Percentiles rank a stretch among this genome's conserved stretches.
phyloP scores from a whole-genome alignment of 2,888 invertebrate genomes.

The Zygogramma bicolorata region DNA sequence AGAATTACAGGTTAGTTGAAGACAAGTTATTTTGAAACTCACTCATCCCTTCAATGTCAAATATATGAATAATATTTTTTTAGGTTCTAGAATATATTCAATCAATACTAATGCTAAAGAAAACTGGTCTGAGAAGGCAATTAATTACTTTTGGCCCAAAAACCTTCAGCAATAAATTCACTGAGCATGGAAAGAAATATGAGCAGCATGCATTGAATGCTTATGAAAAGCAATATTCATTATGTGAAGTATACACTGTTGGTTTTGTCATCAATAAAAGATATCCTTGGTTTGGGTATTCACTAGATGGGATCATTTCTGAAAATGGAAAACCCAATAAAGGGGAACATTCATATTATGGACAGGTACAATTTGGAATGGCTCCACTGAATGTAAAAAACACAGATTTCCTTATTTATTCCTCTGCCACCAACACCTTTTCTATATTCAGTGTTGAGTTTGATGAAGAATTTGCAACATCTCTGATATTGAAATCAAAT shows the following conservation, averaged over 20 bases:
- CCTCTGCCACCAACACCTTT: neutral
- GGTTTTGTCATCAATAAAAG: conserved; percentile 25
- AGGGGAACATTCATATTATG: conserved; percentile 31
- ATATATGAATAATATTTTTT: conserved; percentile 9
- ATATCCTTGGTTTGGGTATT: conserved; percentile 35
- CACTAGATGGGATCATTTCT: conserved; percentile 31
- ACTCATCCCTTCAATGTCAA: neutral
- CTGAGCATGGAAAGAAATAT: conserved; percentile 22
- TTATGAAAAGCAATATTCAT: neutral
- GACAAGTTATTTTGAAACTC: neutral
- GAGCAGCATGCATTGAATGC: conserved; percentile 14
- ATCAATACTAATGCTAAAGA: conserved; percentile 21
- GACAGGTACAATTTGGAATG: conserved; percentile 33
- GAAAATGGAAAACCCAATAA: conserved; percentile 28
- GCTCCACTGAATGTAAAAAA: conserved; percentile 20
- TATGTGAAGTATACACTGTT: conserved; percentile 4
- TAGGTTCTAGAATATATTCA: conserved; percentile 17
- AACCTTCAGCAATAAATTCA: conserved; percentile 23
- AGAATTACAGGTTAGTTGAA: conserved; percentile 3
- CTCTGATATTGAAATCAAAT: neutral
- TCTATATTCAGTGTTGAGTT: neutral
- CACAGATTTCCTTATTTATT: conserved; percentile 7
- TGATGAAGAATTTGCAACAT: conserved; percentile 13
- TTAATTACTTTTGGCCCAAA: conserved; percentile 31
- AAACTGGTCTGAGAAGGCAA: conserved; percentile 20